Percentiles rank a stretch among this genome's conserved stretches.
Conservation (phyloP, 2,888 invertebrate genomes). For the Camponotus fellah region DNA sequence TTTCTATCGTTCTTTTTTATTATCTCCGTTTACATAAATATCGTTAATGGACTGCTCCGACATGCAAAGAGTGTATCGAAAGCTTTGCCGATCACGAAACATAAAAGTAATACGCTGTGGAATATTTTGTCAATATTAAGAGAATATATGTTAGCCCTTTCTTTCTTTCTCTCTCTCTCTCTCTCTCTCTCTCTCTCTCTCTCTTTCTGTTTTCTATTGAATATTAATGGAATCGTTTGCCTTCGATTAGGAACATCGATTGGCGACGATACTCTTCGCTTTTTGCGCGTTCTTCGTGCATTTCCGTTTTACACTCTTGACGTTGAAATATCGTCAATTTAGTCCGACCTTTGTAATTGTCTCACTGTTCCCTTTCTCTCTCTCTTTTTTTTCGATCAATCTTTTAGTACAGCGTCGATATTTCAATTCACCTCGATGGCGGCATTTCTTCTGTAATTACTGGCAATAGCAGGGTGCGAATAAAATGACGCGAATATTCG, state of each 20-base stretch:
- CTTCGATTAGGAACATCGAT: slow-evolving; percentile 13
- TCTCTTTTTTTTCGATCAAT: slow-evolving; percentile 35
- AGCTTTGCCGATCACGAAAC: slow-evolving; percentile 15
- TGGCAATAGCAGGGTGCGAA: background rate
- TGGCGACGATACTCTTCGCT: slow-evolving; percentile 1
- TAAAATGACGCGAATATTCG: slow-evolving; percentile 14
- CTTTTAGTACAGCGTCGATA: slow-evolving; percentile 27
- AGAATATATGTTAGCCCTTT: background rate
- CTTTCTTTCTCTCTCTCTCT: background rate
- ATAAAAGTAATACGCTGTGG: background rate
- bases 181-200: background rate
- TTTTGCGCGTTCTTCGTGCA: slow-evolving; percentile 1
- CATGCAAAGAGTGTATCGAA: slow-evolving; percentile 17
- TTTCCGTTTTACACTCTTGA: slow-evolving; percentile 23
- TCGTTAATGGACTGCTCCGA: slow-evolving; percentile 38
- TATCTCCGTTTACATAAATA: slow-evolving; percentile 28
- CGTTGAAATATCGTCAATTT: slow-evolving; percentile 48
- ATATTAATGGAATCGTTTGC: slow-evolving; percentile 36
- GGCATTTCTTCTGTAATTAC: slow-evolving; percentile 34
- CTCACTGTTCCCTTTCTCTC: slow-evolving; percentile 19
- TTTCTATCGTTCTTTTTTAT: background rate
- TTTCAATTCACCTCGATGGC: slow-evolving; percentile 37
- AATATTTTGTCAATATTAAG: slow-evolving; percentile 23
- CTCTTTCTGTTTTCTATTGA: background rate
- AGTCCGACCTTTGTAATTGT: slow-evolving; percentile 44